These are phyloP conservation scores for Ennomos erosarius DNA, from an alignment of 2,888 invertebrate genomes.

Conservation along the genomic window DNA sequence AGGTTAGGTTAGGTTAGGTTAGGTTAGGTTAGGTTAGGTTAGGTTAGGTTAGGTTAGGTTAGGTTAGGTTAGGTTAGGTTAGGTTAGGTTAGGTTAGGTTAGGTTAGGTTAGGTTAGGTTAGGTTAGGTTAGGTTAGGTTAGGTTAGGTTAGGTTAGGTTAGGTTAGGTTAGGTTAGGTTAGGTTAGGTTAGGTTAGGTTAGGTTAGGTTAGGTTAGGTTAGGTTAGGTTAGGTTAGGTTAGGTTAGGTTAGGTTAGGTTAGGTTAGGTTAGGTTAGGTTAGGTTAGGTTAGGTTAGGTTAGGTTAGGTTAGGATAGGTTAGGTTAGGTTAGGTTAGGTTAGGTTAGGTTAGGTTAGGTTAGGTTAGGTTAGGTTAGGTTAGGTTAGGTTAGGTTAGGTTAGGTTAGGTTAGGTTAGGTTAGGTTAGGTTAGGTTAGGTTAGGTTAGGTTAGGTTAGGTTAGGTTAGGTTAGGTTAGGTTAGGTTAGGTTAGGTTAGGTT, in stretches of 20 bases:
- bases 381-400: constrained; percentile 2
- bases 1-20: constrained; percentile 4
- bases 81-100: constrained; percentile 8
- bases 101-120: constrained; percentile 10
- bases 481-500: constrained; percentile 8
- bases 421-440: constrained; percentile 4
- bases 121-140: neutral
- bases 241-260: constrained; percentile 11
- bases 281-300: constrained; percentile 9
- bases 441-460: constrained; percentile 4
- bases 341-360: constrained; percentile 20
- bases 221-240: constrained; percentile 1
- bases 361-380: constrained; percentile 6
- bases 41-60: constrained; percentile 4
- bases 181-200: constrained; percentile 36
- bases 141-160: neutral
- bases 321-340: constrained; percentile 11
- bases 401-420: constrained; percentile 4
- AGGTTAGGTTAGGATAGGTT: constrained; percentile 20
- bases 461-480: constrained; percentile 7
- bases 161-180: constrained; percentile 17
- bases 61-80: constrained; percentile 5
- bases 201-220: constrained; percentile 27
- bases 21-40: constrained; percentile 4
- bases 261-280: constrained; percentile 3